These are phyloP conservation scores for Crypturellus tataupa DNA, from an alignment of 2,797 vertebrate species.

Conservation along the genomic window DNA sequence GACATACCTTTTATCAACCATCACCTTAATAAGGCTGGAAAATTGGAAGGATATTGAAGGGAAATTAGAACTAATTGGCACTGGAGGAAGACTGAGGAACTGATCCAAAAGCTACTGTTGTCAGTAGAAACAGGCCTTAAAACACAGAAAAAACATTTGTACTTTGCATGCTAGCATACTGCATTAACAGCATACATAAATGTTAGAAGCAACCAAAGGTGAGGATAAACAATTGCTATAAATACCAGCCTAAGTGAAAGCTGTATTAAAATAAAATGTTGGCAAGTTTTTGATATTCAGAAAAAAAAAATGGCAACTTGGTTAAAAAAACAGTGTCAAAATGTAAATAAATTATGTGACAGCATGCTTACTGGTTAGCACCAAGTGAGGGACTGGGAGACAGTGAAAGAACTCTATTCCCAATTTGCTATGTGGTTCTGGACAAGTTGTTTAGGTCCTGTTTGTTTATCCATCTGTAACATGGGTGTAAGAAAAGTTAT, in stretches of 20 bases:
- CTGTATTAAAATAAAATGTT: not conserved
- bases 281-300: not conserved
- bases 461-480: conserved; percentile 27
- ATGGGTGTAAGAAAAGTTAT: conserved; percentile 52
- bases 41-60: not conserved
- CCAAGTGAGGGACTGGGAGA: not conserved
- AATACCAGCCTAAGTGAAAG: not conserved
- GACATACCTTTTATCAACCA: not conserved
- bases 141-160: not conserved
- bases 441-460: not conserved
- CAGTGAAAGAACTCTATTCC: not conserved
- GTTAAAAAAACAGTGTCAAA: not conserved
- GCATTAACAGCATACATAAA: not conserved
- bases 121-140: not conserved
- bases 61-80: not conserved
- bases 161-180: not conserved
- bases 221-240: not conserved
- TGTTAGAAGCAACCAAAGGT: not conserved
- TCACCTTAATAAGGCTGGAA: not conserved
- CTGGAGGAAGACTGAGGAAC: not conserved
- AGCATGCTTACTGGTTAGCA: not conserved
- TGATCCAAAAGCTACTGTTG: not conserved
- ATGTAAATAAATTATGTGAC: not conserved
- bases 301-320: not conserved
- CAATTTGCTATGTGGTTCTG: not conserved